phyloP scores from a whole-genome alignment of 1,140 invertebrate species.

The Danaus plexippus region DNA sequence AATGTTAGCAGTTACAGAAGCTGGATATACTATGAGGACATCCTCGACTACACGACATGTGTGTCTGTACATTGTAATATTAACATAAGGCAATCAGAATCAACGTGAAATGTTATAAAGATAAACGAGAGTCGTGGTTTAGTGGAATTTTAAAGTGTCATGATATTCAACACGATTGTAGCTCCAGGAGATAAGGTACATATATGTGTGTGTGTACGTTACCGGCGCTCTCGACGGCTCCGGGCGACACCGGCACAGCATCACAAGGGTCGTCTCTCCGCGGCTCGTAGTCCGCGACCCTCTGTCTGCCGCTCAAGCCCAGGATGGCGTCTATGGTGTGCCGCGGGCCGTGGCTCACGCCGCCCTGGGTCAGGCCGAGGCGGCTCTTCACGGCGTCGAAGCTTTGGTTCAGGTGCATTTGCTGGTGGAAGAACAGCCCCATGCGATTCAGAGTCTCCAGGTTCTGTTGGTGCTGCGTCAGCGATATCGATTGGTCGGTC shows the following conservation, averaged over 20 bases:
- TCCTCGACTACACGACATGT: too few species aligned
- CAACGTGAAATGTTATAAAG: too few species aligned
- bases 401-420: constrained; percentile 59
- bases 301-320: constrained; percentile 50
- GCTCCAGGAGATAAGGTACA: too few species aligned
- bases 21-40: too few species aligned
- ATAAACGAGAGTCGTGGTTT: too few species aligned
- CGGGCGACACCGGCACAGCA: constrained; percentile 57
- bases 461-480: constrained; percentile 57
- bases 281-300: constrained; percentile 50
- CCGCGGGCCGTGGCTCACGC: constrained; percentile 52
- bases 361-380: constrained; percentile 53
- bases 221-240: constrained; percentile 62
- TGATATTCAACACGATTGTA: too few species aligned
- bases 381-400: constrained; percentile 57
- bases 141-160: too few species aligned
- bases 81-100: too few species aligned
- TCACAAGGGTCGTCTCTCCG: constrained; percentile 47
- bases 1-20: too few species aligned
- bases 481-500: constrained; percentile 29
- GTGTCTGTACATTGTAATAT: too few species aligned
- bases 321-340: constrained; percentile 65
- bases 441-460: constrained; percentile 60
- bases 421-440: constrained; percentile 67
- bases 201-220: constrained; percentile 10